Evolutionary conservation across 2,797 vertebrate genomes (phyloP).

Genomic region (Falco rusticolus): DNA sequence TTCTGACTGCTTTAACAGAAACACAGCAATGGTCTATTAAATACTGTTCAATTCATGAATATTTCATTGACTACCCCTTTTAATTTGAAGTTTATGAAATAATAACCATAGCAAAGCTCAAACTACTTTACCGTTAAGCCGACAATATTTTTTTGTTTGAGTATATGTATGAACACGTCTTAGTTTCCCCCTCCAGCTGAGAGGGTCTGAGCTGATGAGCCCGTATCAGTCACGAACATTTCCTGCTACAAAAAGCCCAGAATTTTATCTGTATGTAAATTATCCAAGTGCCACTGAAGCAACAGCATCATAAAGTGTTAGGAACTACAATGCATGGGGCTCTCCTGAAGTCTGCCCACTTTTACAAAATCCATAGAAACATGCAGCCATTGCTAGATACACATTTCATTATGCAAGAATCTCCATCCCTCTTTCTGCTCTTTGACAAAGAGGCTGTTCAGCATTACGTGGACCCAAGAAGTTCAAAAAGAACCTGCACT

Average conservation of each 20-base stretch:
- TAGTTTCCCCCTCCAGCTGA: not conserved
- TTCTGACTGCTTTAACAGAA: not conserved
- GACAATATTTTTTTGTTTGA: not conserved
- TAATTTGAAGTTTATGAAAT: not conserved
- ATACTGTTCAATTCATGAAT: not conserved
- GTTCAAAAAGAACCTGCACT: not conserved
- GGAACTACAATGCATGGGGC: not conserved
- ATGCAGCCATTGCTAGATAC: not conserved
- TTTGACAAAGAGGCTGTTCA: not conserved
- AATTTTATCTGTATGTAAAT: not conserved
- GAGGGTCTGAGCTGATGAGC: not conserved
- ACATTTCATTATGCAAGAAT: not conserved
- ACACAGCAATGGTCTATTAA: not conserved
- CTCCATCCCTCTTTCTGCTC: not conserved
- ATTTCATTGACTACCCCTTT: not conserved
- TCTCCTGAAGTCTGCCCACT: not conserved
- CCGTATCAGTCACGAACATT: not conserved
- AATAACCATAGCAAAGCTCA: not conserved
- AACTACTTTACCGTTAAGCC: not conserved
- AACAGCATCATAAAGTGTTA: not conserved
- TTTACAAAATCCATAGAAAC: not conserved
- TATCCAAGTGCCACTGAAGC: not conserved
- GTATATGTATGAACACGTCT: accelerated
- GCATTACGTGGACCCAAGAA: not conserved
- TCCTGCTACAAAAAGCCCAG: not conserved